These are phyloP conservation scores for Melangyna quadrimaculata DNA, from an alignment of 2,888 invertebrate species.

Conservation along the genomic window DNA sequence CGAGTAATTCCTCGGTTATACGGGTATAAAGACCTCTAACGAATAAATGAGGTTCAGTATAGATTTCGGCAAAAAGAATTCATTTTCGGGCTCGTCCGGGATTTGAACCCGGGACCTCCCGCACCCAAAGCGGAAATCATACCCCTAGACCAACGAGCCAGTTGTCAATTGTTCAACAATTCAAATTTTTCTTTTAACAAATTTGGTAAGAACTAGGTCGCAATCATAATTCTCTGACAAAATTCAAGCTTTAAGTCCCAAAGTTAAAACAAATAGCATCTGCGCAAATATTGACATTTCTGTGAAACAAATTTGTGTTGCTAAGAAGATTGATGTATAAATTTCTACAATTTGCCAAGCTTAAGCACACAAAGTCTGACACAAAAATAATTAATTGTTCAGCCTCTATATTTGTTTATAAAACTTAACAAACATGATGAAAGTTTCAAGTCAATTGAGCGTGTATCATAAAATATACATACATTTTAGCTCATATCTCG, in stretches of 20 bases:
- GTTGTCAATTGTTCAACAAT: background rate
- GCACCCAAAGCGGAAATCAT: conserved; percentile 68
- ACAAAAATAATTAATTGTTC: background rate
- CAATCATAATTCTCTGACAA: background rate
- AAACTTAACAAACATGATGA: background rate
- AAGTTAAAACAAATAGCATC: background rate
- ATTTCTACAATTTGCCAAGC: background rate
- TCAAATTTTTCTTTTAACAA: background rate
- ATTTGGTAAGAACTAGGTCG: no score
- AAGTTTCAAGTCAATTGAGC: background rate
- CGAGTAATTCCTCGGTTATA: no score
- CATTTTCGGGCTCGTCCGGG: conserved; percentile 58
- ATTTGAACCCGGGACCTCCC: conserved; percentile 68
- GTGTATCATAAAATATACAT: background rate
- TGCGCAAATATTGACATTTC: background rate
- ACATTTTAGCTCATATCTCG: background rate
- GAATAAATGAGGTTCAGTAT: no score
- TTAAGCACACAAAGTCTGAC: background rate
- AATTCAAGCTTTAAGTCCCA: background rate
- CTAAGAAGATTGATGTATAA: background rate
- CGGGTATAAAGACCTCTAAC: no score
- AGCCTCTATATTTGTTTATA: background rate
- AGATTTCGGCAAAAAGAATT: background rate
- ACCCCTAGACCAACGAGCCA: conserved; percentile 67
- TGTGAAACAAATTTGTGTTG: no score